Conservation (phyloP, 1,140 invertebrate genomes). For the Drosophila mayri region DNA sequence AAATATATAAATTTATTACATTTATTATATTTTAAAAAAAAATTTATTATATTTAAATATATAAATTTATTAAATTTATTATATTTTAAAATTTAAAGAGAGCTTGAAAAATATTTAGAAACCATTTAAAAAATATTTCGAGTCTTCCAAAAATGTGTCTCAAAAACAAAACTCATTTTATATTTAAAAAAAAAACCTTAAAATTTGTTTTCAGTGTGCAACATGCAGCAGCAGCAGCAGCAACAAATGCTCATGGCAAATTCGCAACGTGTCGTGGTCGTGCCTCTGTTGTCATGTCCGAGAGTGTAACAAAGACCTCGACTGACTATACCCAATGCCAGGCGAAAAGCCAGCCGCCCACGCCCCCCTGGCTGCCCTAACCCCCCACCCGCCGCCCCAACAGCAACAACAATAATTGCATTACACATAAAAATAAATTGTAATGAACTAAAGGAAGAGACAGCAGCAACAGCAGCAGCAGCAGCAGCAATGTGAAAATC, state of each 20-base stretch:
- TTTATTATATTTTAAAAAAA: too few species aligned
- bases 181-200: background rate
- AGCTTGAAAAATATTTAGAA: background rate
- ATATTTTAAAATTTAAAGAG: too few species aligned
- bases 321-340: constrained; percentile 37
- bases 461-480: constrained; percentile 29
- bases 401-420: constrained; percentile 75
- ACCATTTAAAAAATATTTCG: background rate
- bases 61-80: too few species aligned
- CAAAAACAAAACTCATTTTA: background rate
- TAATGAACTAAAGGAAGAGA: constrained; percentile 78
- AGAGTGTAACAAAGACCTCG: constrained; percentile 83
- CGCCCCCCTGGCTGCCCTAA: background rate
- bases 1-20: too few species aligned
- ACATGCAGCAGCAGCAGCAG: constrained; percentile 25
- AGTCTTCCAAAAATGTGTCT: background rate
- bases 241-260: constrained; percentile 76
- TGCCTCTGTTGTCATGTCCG: constrained; percentile 80
- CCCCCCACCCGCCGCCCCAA: constrained; percentile 26
- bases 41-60: too few species aligned
- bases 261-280: constrained; percentile 83
- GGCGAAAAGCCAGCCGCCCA: constrained; percentile 6
- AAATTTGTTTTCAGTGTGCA: background rate
- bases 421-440: constrained; percentile 84
- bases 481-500: constrained; percentile 72